A percentile compares a stretch with the other conserved stretches of the same genome.
Evolutionary conservation across 2,888 invertebrate species (phyloP).

Genomic region (Chrysotoxum bicinctum): DNA sequence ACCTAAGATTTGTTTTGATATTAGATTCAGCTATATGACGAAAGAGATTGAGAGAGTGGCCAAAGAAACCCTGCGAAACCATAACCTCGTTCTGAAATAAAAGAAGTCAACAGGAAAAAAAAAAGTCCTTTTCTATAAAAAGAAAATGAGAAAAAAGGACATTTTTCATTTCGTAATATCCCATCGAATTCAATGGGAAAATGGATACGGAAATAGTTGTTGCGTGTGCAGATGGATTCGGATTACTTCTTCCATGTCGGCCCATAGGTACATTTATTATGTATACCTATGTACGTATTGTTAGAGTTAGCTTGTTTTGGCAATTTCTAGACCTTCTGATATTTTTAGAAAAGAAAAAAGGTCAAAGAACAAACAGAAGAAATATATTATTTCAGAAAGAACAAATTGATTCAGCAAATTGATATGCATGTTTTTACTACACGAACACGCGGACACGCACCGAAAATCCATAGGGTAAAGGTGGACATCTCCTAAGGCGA

Average conservation of each 20-base stretch:
- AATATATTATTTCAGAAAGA: not conserved
- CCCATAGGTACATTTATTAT: not conserved
- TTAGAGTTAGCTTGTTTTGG: constrained; percentile 9
- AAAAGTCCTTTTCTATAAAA: constrained; percentile 5
- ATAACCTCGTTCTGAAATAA: constrained; percentile 22
- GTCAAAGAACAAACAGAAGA: constrained; percentile 9
- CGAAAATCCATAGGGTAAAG: not conserved
- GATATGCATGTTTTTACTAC: constrained; percentile 58
- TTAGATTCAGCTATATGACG: constrained; percentile 48
- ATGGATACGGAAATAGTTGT: constrained; percentile 36
- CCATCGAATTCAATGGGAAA: not conserved
- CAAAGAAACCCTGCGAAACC: constrained; percentile 1
- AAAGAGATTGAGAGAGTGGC: not conserved
- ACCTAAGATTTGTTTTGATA: constrained; percentile 62
- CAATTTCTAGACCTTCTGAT: not conserved
- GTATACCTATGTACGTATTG: not conserved
- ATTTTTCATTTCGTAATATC: constrained; percentile 41
- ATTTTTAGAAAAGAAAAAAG: not conserved
- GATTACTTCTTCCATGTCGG: constrained; percentile 23
- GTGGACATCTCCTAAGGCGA: too few relatives aligned
- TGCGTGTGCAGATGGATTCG: constrained; percentile 20
- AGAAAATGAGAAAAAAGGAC: constrained; percentile 18
- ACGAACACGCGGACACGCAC: constrained; percentile 48
- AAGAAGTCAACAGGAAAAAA: not conserved
- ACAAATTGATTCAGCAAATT: constrained; percentile 49